A percentile compares a stretch with the other conserved stretches of the same genome.
phyloP scores from a whole-genome alignment of 2,797 vertebrate genomes.

The Triplophysa yarkandensis region DNA sequence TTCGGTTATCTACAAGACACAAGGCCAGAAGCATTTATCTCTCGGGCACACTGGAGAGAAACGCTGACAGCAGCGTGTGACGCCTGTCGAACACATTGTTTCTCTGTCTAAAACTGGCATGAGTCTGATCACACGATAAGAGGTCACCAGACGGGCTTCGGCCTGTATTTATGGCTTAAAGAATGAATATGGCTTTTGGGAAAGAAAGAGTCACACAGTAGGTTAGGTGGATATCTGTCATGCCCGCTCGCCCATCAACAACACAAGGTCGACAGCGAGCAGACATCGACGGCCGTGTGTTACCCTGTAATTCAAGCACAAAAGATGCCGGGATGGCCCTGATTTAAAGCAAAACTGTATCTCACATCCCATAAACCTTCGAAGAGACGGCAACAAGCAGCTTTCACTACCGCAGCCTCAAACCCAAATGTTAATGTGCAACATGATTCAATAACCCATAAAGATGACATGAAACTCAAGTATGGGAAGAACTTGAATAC shows the following conservation, averaged over 20 bases:
- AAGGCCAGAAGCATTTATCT: conserved; percentile 80
- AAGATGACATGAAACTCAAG: conserved; percentile 14
- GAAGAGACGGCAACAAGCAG: conserved; percentile 62
- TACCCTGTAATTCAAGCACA: conserved; percentile 69
- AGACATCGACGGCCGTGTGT: conserved; percentile 66
- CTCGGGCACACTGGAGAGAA: conserved; percentile 71
- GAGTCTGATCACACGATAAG: conserved; percentile 77
- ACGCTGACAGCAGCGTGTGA: conserved; percentile 67
- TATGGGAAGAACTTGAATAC: background rate
- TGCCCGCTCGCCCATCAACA: conserved; percentile 72
- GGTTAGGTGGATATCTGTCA: conserved; percentile 73
- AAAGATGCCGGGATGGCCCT: conserved; percentile 63
- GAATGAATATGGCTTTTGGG: conserved; percentile 69
- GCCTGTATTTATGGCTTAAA: conserved; percentile 81
- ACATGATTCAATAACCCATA: conserved; percentile 16
- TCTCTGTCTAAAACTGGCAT: conserved; percentile 77
- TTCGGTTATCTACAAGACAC: conserved; percentile 83
- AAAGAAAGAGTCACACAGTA: conserved; percentile 67
- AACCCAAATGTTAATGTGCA: conserved; percentile 70
- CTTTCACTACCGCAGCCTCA: conserved; percentile 67
- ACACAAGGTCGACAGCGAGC: conserved; percentile 74
- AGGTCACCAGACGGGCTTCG: conserved; percentile 70
- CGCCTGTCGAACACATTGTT: conserved; percentile 60
- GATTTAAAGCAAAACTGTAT: conserved; percentile 69
- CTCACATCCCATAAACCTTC: conserved; percentile 69